Conservation (phyloP, 2,797 vertebrate genomes). For the Chaetodon trifasciatus region DNA sequence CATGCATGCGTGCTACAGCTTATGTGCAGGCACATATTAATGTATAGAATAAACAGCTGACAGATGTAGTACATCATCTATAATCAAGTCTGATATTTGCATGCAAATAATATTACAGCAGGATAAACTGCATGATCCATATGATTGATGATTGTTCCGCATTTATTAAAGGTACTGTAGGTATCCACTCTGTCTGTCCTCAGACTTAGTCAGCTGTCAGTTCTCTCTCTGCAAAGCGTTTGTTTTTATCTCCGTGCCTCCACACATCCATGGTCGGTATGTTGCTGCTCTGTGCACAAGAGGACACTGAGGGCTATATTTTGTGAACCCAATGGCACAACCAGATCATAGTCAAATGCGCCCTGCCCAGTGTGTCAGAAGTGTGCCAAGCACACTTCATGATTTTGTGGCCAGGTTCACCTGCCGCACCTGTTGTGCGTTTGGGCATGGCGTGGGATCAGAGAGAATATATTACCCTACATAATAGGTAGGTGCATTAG, state of each 20-base stretch:
- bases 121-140: neutral
- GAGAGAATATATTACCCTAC: constrained; percentile 1
- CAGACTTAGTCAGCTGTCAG: neutral
- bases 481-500: neutral
- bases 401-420: neutral
- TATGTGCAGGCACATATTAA: neutral
- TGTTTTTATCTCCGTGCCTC: neutral
- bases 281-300: neutral
- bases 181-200: neutral
- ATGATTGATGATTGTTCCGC: neutral
- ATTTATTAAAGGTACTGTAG: neutral
- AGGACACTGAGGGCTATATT: neutral
- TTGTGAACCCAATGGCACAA: neutral
- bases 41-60: constrained; percentile 1
- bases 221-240: neutral
- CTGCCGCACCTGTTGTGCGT: neutral
- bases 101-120: neutral
- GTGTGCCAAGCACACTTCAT: neutral
- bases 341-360: neutral
- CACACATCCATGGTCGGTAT: neutral
- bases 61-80: neutral
- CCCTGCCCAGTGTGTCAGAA: neutral
- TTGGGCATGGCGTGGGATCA: neutral
- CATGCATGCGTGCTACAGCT: too few species aligned
- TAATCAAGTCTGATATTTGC: neutral